These are phyloP conservation scores for Hypomecis atomaria DNA, from an alignment of 2,888 invertebrate species.

Conservation along the genomic window DNA sequence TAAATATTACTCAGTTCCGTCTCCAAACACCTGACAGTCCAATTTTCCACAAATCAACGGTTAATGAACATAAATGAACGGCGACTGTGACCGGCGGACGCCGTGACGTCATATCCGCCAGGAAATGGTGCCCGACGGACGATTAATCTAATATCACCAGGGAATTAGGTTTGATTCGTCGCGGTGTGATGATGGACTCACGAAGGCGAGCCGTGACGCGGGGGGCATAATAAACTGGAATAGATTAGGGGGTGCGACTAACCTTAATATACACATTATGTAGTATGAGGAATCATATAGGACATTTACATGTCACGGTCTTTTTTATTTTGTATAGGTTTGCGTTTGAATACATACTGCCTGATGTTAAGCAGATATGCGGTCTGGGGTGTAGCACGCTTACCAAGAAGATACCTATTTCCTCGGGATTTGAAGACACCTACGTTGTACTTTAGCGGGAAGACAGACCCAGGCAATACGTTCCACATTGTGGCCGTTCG, in stretches of 20 bases:
- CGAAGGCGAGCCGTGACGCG: background rate
- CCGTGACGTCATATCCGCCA: constrained; percentile 47
- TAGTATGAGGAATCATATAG: no score
- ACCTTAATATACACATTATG: no score
- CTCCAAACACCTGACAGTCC: constrained; percentile 23
- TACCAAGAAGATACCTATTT: no score
- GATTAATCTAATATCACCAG: constrained; percentile 48
- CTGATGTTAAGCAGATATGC: no score
- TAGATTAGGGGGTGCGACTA: background rate
- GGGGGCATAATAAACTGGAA: background rate
- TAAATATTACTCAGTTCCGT: background rate
- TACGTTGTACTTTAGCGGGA: no score
- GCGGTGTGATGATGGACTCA: constrained; percentile 15
- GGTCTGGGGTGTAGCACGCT: no score
- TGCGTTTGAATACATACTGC: no score
- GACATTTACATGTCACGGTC: no score
- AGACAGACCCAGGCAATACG: no score
- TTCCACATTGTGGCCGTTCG: no score
- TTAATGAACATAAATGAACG: constrained; percentile 35
- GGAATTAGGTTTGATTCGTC: constrained; percentile 14
- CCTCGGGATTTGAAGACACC: no score
- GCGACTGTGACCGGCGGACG: constrained; percentile 30
- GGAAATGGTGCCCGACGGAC: constrained; percentile 45
- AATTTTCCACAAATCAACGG: constrained; percentile 34
- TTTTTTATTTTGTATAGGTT: no score